Evolutionary conservation across 2,113 vertebrate genomes (phyloP), one percentile per base, ranked within the genome.

Genomic region (Pithys albifrons): DNA sequence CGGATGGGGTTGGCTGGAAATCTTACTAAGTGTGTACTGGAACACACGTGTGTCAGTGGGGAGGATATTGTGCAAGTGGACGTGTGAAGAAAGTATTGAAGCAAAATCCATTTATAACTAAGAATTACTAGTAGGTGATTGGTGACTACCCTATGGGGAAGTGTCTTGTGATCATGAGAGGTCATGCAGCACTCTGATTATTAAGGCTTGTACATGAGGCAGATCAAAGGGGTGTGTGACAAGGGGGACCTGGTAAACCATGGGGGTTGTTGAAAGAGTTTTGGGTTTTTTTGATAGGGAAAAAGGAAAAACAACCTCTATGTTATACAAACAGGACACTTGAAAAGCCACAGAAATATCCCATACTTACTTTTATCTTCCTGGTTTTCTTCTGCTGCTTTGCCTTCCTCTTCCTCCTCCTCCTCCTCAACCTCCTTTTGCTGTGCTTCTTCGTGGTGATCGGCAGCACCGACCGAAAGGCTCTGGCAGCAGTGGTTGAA

Each of bases 401-500:
- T 98, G 80, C 96, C 97, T 93, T 97, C 97, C 93, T 97, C 96
- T 74, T 98, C 98, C 91, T 98, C 97, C 49, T 98, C 97, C 49
- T 98, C 97, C 69, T 98, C 95, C 39, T 97, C 96, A 94, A 98
- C 98, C 89, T 98, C 96, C 80, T 99, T 98, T 73, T 98, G 98
- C 66, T 97, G 98, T 0, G 95, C 95, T 61, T 98, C 97, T 92
- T 99, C 98, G 3, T 97, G 98, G 74, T 98, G 98, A 76, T 99
- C 99, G 2, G 98, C 91, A 6, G 97, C 95, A 45, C 98, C 99
- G 16, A 98, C 88, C 0, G 99, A 98, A 12, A 99, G 98, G 15
- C 98, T 97, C 85, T 99, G 98, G 90, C 99, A 98, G 71, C 98
- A 98, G 96, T 99, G 99, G 77, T 98, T 98, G 97, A 99, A 99